Base-by-base conservation (phyloP, 2,888 invertebrate species). In the Aleiodes leptofemur region DNA sequence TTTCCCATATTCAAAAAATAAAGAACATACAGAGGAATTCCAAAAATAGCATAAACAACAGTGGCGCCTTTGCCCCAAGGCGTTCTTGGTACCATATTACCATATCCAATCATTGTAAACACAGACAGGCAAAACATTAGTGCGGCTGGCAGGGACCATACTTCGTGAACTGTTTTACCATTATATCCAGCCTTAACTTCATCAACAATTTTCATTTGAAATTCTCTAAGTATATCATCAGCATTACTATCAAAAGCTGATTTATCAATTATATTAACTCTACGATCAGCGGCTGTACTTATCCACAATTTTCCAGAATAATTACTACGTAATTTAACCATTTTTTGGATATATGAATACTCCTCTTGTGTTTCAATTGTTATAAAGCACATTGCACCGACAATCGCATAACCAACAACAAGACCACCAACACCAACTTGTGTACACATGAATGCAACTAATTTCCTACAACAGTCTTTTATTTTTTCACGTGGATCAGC, bases 91-190 rank as follows among this genome's bases (percentile, higher is more conserved):
- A 96, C 94, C 89, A 96, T 92, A 87, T 96, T 96, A 0, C 97
- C 97, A 86, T 96, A 97, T 3, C 97, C 97, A 82, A 97, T 96
- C 97, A 97, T 97, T 4, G 97, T 96, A 85, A 97, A 96, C 6
- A 96, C 94, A 31, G 96, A 96, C 11, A 97, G 89, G 38, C 95
- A 96, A 87, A 95, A 97, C 96, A 97, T 97, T 4, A 97, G 89
- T 0, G 97, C 96, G 0, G 96, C 96, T 0, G 97, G 96, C 83
- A 96, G 96, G 0, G 95, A 94, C 97, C 97, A 97, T 72, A 94
- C 92, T 76, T 96, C 94, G 59, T 92, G 50, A 0, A 93, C 91
- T 2, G 92, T 91, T 29, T 93, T 90, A 0, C 95, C 95, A 84
- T 93, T 94, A 86, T 96, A 96, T 0, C 95, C 95, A 3, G 90